Conservation (phyloP, 2,888 invertebrate species). For the Melanophora roralis region DNA sequence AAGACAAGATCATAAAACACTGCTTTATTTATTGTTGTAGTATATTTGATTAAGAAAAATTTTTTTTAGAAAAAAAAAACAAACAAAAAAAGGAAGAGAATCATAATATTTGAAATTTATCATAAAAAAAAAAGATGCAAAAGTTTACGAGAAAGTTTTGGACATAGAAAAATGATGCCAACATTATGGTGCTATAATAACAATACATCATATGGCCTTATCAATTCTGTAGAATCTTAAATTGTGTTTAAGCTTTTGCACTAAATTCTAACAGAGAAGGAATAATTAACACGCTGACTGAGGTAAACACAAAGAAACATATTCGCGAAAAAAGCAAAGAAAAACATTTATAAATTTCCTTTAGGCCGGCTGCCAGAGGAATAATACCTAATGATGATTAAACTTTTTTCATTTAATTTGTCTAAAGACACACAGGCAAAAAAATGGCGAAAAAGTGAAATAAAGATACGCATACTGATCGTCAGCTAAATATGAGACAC, state of each 20-base stretch:
- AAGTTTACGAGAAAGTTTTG: slow-evolving; percentile 43
- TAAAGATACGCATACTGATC: slow-evolving; percentile 7
- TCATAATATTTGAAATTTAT: slow-evolving; percentile 43
- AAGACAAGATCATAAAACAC: not conserved
- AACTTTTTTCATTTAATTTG: slow-evolving; percentile 62
- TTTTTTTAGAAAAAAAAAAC: slow-evolving; percentile 24
- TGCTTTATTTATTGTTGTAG: not conserved
- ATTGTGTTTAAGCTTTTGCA: slow-evolving; percentile 45
- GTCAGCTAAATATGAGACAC: too few species aligned
- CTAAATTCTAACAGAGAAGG: slow-evolving; percentile 58
- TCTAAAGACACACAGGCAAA: slow-evolving; percentile 51
- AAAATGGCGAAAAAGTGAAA: slow-evolving; percentile 14
- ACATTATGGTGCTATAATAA: slow-evolving; percentile 61
- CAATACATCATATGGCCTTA: slow-evolving; percentile 59
- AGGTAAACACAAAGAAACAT: not conserved
- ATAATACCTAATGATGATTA: slow-evolving; percentile 47
- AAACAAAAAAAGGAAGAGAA: not conserved
- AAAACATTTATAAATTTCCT: too few species aligned
- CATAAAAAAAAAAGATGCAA: slow-evolving; percentile 34
- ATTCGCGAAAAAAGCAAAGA: not conserved
- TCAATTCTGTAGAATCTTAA: slow-evolving; percentile 58
- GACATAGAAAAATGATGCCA: slow-evolving; percentile 62
- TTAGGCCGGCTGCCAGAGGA: not conserved
- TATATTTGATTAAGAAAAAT: not conserved
- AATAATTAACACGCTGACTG: slow-evolving; percentile 12